Conservation (phyloP, 1,140 invertebrate genomes). For the Chelonus insularis region DNA sequence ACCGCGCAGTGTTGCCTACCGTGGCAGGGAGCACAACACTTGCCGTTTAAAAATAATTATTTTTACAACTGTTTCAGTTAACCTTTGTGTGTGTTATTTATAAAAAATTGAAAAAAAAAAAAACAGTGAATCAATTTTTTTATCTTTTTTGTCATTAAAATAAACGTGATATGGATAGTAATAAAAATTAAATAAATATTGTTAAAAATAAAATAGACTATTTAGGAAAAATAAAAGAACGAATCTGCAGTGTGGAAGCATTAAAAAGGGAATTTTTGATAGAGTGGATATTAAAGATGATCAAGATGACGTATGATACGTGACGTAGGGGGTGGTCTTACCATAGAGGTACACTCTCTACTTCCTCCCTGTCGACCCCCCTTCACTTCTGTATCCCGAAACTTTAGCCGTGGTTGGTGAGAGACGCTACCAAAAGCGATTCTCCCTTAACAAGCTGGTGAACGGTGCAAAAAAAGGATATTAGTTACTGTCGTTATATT, state of each 20-base stretch:
- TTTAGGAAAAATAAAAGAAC: too few species aligned
- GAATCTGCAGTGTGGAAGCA: too few species aligned
- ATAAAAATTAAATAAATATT: too few species aligned
- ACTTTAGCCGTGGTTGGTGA: too few species aligned
- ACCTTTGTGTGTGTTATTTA: conserved; percentile 34
- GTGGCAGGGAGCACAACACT: conserved; percentile 52
- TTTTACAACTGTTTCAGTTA: conserved; percentile 40
- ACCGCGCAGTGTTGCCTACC: conserved; percentile 53
- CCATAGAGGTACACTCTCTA: neutral
- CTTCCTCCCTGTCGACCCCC: too few species aligned
- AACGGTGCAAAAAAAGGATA: too few species aligned
- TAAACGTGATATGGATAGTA: too few species aligned
- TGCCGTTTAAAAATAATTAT: conserved; percentile 37
- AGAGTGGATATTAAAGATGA: neutral
- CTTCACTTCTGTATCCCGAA: too few species aligned
- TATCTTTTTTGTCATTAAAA: too few species aligned
- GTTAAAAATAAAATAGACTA: too few species aligned
- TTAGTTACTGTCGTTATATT: too few species aligned
- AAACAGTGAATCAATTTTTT: neutral
- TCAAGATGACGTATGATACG: conserved; percentile 14
- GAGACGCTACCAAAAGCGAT: neutral
- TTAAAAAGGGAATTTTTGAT: too few species aligned
- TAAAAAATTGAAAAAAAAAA: neutral
- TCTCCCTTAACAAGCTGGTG: neutral
- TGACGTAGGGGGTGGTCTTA: conserved; percentile 4